Evolutionary conservation across 2,113 vertebrate species (phyloP), one percentile per base, ranked within the genome.

Genomic region (Eulacestoma nigropectus): DNA sequence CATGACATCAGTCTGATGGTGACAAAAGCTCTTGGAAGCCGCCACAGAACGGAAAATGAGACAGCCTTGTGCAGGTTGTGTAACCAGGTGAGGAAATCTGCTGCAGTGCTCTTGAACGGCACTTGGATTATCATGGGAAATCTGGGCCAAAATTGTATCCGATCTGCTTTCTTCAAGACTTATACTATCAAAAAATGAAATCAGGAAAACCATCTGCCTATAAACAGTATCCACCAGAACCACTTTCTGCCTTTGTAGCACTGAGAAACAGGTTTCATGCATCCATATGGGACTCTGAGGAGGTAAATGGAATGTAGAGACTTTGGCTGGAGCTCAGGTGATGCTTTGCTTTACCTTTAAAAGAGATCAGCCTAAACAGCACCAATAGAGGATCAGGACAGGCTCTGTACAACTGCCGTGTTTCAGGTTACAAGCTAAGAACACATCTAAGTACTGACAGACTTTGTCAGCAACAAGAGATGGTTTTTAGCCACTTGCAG

Each of bases 371-470:
- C 44, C 8, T 26, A n/a, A 78, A 50, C 7, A 41, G 6, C 50
- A 57, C 16, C 30, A 46, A 5, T 0, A 47, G 33, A 57, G 32
- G 39, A 35, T 80, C 35, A n/a, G 8, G 49, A 35, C 39, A 47
- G 0, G 1, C 35, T 63, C 78, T 46, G 16, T 29, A 46, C 9
- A 60, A 20, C 4, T 32, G 12, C 26, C 1, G 0, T 4, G 3
- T 42, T 87, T 60, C 52, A 49, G 42, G 7, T n/a, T 50, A 42
- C 27, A 57, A 62, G 35, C 49, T 37, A 70, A 75, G 55, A 82
- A 35, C 18, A 50, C n/a, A 62, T 15, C 4, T 60, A 64, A 72
- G 19, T 53, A 14, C 20, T 72, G 55, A 60, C 32, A 81, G 57
- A 65, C 7, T 53, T 67, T 25, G 27, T 15, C 68, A 87, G 6